Percentiles rank a stretch among this genome's conserved stretches.
Evolutionary conservation across 2,797 vertebrate genomes (phyloP).

Genomic region (Lagodon rhomboides): DNA sequence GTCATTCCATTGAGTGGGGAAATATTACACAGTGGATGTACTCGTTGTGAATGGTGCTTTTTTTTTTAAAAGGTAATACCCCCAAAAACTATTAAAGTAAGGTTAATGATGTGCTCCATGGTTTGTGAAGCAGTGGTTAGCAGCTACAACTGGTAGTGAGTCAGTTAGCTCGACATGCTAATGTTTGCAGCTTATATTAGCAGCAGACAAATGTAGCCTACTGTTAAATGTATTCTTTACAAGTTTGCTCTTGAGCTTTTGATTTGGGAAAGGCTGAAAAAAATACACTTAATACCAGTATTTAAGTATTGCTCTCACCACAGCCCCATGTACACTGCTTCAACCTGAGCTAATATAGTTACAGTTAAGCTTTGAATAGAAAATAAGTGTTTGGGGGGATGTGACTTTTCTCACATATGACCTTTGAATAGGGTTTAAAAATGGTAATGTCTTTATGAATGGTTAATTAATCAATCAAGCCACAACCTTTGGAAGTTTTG

Average conservation of each 20-base stretch:
- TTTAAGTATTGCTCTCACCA: background rate
- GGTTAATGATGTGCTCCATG: background rate
- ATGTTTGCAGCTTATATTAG: background rate
- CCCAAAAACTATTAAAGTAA: background rate
- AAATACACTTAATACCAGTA: background rate
- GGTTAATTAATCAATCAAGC: background rate
- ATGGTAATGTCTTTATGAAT: background rate
- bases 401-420: background rate
- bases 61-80: background rate
- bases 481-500: background rate
- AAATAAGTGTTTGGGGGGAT: background rate
- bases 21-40: background rate
- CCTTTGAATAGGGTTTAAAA: background rate
- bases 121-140: background rate
- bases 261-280: background rate
- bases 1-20: background rate
- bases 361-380: background rate
- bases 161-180: background rate
- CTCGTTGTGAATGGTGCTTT: background rate
- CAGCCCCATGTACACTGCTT: background rate
- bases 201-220: background rate
- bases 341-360: constrained; percentile 1
- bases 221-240: background rate
- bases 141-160: too few relatives aligned
- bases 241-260: background rate